These are phyloP conservation scores for Cyanoderma ruficeps DNA, from an alignment of 2,113 vertebrate genomes.

Conservation along the genomic window DNA sequence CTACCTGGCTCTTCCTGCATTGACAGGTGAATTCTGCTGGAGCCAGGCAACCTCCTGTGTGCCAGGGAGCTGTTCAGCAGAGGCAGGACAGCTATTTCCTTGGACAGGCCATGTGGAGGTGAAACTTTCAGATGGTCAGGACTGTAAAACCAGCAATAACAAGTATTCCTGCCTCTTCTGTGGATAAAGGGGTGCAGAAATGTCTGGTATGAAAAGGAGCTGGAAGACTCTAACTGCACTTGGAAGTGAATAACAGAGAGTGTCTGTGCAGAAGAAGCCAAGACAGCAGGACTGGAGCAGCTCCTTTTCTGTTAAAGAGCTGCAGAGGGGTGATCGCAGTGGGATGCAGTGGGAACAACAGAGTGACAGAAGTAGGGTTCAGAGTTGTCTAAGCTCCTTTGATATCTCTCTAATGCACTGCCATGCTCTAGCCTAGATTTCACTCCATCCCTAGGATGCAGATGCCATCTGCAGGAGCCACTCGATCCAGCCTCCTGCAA, in stretches of 20 bases:
- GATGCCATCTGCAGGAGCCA: constrained; percentile 61
- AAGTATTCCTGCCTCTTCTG: background rate
- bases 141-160: background rate
- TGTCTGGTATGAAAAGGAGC: background rate
- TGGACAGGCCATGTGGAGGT: background rate
- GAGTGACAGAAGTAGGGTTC: background rate
- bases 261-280: background rate
- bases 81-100: background rate
- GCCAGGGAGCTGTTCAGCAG: background rate
- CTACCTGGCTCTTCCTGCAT: background rate
- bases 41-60: background rate
- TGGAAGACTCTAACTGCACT: background rate
- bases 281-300: background rate
- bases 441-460: constrained; percentile 30
- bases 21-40: background rate
- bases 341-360: background rate
- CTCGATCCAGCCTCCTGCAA: background rate
- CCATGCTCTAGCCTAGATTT: background rate
- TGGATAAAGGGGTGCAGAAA: background rate
- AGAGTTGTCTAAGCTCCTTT: background rate
- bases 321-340: background rate
- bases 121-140: background rate
- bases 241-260: background rate
- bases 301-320: background rate
- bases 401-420: background rate